Conservation (phyloP, 2,113 vertebrate genomes). For the Bubo blakistoni region DNA sequence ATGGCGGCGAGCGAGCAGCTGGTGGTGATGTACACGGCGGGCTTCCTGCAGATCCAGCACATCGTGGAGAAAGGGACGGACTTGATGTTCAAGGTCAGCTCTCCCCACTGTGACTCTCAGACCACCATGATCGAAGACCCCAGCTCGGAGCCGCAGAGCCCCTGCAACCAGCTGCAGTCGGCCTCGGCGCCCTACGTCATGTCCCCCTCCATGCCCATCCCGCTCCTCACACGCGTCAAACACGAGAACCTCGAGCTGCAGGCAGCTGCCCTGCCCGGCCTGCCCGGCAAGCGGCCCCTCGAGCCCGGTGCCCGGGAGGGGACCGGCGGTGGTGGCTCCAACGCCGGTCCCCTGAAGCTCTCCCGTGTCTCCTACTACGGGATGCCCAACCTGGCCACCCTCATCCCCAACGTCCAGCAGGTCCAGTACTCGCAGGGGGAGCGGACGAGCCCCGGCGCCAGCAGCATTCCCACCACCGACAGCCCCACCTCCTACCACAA, state of each 20-base stretch:
- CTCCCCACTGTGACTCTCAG: conserved; percentile 97
- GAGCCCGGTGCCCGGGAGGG: conserved; percentile 68
- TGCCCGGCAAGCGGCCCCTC: conserved; percentile 68
- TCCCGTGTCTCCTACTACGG: conserved; percentile 82
- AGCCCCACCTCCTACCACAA: conserved; percentile 98
- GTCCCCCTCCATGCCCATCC: conserved; percentile 84
- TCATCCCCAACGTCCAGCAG: conserved; percentile 75
- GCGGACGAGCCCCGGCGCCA: conserved; percentile 88
- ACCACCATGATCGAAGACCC: conserved; percentile 91
- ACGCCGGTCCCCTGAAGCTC: conserved; percentile 71
- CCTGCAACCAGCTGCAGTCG: conserved; percentile 80
- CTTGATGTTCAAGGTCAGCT: conserved; percentile 98
- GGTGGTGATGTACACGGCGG: conserved; percentile 98
- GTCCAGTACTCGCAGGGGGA: conserved; percentile 77
- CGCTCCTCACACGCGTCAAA: conserved; percentile 85
- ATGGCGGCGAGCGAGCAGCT: conserved; percentile 99
- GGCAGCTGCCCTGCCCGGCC: conserved; percentile 58
- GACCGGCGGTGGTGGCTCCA: conserved; percentile 18
- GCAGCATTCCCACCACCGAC: conserved; percentile 95
- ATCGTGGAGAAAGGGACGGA: conserved; percentile 97
- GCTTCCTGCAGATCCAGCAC: conserved; percentile 98
- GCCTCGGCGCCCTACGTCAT: conserved; percentile 78
- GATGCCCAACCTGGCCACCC: conserved; percentile 75
- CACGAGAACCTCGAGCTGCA: conserved; percentile 84
- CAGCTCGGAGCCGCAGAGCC: conserved; percentile 94